Base-by-base conservation (phyloP, 2,888 invertebrate species). In the Coronaproctus castanopsis region DNA sequence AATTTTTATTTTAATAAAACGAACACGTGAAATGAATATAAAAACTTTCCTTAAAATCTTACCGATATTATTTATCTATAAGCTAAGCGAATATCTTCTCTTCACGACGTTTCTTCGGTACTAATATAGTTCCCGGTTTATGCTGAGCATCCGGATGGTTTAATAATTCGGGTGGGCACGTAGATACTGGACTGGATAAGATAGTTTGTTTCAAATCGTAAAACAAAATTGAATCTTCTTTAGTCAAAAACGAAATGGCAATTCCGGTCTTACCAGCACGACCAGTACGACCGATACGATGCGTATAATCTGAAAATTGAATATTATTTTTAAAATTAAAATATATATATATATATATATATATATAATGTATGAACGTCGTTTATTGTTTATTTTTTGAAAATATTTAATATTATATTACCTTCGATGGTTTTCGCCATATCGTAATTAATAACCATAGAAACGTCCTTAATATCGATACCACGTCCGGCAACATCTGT, bases 401-500 rank as follows among this genome's bases (percentile, higher is more conserved):
- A 54, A 54, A 21, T 21, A 14, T 5, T 21, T 54, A 21, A 14
- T 21, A 21, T 21, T 19, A 22, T 48, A 61, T 66, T 71, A 81
- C 82, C 83, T 78, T 99, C 98, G 68, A 99, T 97, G 20, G 86
- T 83, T 73, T 98, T 98, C 0, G 98, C 96, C 98, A 99, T 99
- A 71, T 99, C 98, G 69, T 99, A 99, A 73, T 99, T 99, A 67
- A 99, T 91, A 63, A 99, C 98, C 74, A 98, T 79, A 5, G 96
- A 93, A 2, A 99, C 98, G 72, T 99, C 97, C 71, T 98, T 97
- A 71, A 99, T 97, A 71, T 99, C 98, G 66, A 99, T 98, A 89
- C 98, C 98, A 80, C 98, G 87, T 66, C 98, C 98, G 65, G 98
- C 98, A 1, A 99, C 98, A 73, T 99, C 97, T 0, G 98, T 99